Evolutionary conservation across 2,113 vertebrate species (phyloP), one percentile per base, ranked within the genome.

Genomic region (Seriola rivoliana): DNA sequence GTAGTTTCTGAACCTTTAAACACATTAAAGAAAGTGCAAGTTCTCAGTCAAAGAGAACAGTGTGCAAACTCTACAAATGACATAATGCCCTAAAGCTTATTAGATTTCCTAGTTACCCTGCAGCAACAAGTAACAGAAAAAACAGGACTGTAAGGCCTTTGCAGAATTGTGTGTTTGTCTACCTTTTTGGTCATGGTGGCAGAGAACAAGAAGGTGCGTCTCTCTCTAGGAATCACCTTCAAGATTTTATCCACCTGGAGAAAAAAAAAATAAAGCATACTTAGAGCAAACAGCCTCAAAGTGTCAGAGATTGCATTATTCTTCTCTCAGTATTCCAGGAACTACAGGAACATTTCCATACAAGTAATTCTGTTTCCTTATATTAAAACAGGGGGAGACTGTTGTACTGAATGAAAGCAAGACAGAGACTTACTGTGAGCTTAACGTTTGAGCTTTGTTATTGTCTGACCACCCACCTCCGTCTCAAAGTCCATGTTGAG

Each of bases 121-220:
- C 13, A 40, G 62, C 34, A 8, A 3, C 34, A 40, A 63, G 19
- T 7, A 25, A 54, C 44, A 16, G 4, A 66, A 54, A 54, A 66
- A 63, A 5, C 1, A 14, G 2, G 13, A 34, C 32, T n/a, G 17
- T 3, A 63, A 52, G 34, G 25, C 38, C 23, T 19, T 13, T 23
- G 16, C 44, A 40, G 29, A 13, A 3, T 1, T 13, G 8, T 6
- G 11, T 5, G 11, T 25, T 14, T 8, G 0, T 29, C 6, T 91
- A 99, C 98, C 97, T 99, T 99, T 93, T 99, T 99, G 17, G 98
- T 99, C 98, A 99, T 99, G 25, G 98, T 99, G 69, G 98, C 98
- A 55, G 98, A 99, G 92, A 99, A 99, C 19, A 99, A 92, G 72
- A 97, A 99, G 0, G 98, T 99, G 38, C 95, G 97, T 80, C 98